Conservation (phyloP, 2,888 invertebrate genomes). For the Epirrita christyi region DNA sequence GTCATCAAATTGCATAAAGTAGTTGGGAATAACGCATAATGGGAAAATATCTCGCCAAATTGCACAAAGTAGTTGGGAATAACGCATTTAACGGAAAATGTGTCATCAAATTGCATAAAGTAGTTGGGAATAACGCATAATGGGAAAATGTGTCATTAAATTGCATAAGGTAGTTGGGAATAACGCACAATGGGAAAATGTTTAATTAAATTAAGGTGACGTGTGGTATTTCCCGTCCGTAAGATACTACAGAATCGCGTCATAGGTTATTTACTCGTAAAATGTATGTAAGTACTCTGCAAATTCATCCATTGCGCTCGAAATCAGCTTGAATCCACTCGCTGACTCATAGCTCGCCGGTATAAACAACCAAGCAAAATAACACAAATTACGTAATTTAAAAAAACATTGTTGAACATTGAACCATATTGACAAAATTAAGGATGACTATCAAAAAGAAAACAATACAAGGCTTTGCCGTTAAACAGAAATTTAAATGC, state of each 20-base stretch:
- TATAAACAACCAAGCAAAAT: conserved; percentile 53
- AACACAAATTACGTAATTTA: conserved; percentile 47
- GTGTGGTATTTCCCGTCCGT: conserved; percentile 66
- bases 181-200: conserved; percentile 21
- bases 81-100: too few relatives aligned
- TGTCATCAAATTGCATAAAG: neutral
- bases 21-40: conserved; percentile 7
- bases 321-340: conserved; percentile 52
- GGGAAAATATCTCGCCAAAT: too few relatives aligned
- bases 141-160: neutral
- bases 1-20: neutral
- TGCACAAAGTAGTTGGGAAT: neutral
- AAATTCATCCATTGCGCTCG: conserved; percentile 54
- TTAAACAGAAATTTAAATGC: too few relatives aligned
- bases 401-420: conserved; percentile 26
- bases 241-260: conserved; percentile 44
- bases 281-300: too few relatives aligned
- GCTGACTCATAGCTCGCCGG: conserved; percentile 56
- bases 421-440: conserved; percentile 2
- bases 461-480: too few relatives aligned
- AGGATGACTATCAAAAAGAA: neutral
- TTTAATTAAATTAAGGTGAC: conserved; percentile 44
- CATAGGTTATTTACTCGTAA: conserved; percentile 57
- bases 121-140: conserved; percentile 9
- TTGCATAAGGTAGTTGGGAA: neutral